These are phyloP conservation scores for Ascidia mentula DNA, from an alignment of 23 tunicate genomes.

Conservation along the genomic window DNA sequence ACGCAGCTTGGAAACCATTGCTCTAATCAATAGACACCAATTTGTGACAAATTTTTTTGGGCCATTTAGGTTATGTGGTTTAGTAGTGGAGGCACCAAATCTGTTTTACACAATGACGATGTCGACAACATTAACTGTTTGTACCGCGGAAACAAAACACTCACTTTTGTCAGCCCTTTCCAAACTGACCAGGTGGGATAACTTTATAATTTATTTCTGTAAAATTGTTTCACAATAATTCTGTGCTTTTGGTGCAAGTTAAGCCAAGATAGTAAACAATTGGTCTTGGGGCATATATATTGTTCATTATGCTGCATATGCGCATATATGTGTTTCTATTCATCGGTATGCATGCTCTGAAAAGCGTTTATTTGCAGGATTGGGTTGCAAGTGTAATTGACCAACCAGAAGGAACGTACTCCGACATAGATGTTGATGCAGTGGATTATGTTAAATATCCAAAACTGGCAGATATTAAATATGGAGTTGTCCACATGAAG, in stretches of 20 bases:
- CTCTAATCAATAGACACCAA: too few relatives aligned
- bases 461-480: conserved; percentile 23
- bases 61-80: conserved; percentile 56
- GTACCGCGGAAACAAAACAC: conserved; percentile 51
- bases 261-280: too few relatives aligned
- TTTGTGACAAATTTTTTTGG: neutral
- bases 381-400: conserved; percentile 40
- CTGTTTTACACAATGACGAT: conserved; percentile 60
- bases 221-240: too few relatives aligned
- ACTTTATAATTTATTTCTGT: neutral
- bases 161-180: conserved; percentile 36
- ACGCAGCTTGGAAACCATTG: too few relatives aligned
- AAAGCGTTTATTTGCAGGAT: neutral
- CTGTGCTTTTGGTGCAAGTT: too few relatives aligned
- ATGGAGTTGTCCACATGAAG: conserved; percentile 36
- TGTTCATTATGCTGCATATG: neutral
- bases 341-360: neutral
- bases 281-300: neutral
- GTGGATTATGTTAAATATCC: conserved; percentile 47
- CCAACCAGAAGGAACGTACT: conserved; percentile 32
- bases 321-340: neutral
- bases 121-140: conserved; percentile 57
- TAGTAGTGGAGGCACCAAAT: conserved; percentile 63
- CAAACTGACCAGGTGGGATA: conserved; percentile 14
- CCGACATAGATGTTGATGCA: conserved; percentile 49